A percentile compares a stretch with the other conserved stretches of the same genome.
Conservation (phyloP, 2,888 invertebrate species). For the Tiliacea citrago region DNA sequence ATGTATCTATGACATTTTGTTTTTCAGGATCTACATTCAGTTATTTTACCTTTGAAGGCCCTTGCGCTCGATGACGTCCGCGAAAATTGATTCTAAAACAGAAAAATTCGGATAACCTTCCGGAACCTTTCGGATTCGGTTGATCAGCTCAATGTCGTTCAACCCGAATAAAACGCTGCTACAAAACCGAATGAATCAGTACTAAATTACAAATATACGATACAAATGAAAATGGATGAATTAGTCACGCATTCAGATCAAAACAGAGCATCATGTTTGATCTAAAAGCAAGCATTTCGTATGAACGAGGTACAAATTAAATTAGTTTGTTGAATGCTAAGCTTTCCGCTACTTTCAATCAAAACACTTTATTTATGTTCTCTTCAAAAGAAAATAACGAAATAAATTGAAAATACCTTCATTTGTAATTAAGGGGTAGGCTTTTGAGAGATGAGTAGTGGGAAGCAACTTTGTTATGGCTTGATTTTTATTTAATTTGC, state of each 20-base stretch:
- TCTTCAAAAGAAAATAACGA: slow-evolving; percentile 71
- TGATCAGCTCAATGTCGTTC: too few relatives aligned
- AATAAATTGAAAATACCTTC: slow-evolving; percentile 76
- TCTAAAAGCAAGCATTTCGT: slow-evolving; percentile 53
- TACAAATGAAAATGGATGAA: slow-evolving; percentile 31
- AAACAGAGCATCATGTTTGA: slow-evolving; percentile 43
- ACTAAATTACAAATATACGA: slow-evolving; percentile 20
- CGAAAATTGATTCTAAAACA: too few relatives aligned
- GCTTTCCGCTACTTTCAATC: slow-evolving; percentile 70
- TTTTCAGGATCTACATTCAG: too few relatives aligned
- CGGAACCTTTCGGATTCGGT: too few relatives aligned
- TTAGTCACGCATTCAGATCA: slow-evolving; percentile 41
- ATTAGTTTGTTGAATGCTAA: slow-evolving; percentile 72
- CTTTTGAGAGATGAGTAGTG: slow-evolving; percentile 33
- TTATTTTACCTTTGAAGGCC: too few relatives aligned
- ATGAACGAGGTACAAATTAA: slow-evolving; percentile 66
- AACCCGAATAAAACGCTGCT: background rate
- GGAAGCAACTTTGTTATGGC: slow-evolving; percentile 24
- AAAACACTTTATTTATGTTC: slow-evolving; percentile 73
- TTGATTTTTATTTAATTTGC: slow-evolving; percentile 28
- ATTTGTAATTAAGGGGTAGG: slow-evolving; percentile 71
- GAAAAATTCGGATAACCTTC: too few relatives aligned
- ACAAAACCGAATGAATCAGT: slow-evolving; percentile 36
- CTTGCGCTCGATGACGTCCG: too few relatives aligned
- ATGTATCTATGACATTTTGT: too few relatives aligned